Percentiles rank a stretch among this genome's conserved stretches.
Conservation (phyloP, 2,797 vertebrate species). For the Siniperca scherzeri region DNA sequence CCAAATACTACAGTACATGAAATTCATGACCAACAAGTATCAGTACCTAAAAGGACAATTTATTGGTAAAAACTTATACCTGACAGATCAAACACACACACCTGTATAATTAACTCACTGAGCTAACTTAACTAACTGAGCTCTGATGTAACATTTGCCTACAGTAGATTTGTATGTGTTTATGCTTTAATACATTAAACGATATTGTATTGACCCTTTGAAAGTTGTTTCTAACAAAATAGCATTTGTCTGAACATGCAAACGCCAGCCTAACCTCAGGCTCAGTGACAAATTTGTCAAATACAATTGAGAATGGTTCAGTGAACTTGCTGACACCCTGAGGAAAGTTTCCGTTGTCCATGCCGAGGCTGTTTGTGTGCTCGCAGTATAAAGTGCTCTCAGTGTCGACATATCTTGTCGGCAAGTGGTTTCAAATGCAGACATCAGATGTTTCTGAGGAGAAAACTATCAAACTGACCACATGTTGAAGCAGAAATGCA, state of each 20-base stretch:
- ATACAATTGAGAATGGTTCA: conserved; percentile 7
- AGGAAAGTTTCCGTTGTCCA: conserved; percentile 22
- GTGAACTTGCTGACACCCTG: conserved; percentile 2
- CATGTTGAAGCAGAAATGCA: conserved; percentile 24
- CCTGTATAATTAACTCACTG: background rate
- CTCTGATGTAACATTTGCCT: background rate
- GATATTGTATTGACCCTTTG: background rate
- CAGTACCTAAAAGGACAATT: background rate
- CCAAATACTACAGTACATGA: conserved; percentile 19
- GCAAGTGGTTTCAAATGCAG: conserved; percentile 7
- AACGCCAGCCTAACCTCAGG: conserved; percentile 13
- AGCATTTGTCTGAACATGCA: conserved; percentile 15
- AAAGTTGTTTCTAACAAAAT: background rate
- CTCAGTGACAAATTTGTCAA: conserved; percentile 35
- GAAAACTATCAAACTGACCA: conserved; percentile 2
- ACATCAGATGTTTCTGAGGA: conserved; percentile 9
- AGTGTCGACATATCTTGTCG: background rate
- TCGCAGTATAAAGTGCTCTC: background rate
- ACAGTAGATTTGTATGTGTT: background rate
- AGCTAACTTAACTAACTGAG: background rate
- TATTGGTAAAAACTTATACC: background rate
- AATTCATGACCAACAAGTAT: conserved; percentile 26
- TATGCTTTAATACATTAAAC: background rate
- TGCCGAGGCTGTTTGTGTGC: background rate
- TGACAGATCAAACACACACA: conserved; percentile 1